Base-by-base conservation (phyloP, 2,888 invertebrate genomes). In the Drosophila siamana region DNA sequence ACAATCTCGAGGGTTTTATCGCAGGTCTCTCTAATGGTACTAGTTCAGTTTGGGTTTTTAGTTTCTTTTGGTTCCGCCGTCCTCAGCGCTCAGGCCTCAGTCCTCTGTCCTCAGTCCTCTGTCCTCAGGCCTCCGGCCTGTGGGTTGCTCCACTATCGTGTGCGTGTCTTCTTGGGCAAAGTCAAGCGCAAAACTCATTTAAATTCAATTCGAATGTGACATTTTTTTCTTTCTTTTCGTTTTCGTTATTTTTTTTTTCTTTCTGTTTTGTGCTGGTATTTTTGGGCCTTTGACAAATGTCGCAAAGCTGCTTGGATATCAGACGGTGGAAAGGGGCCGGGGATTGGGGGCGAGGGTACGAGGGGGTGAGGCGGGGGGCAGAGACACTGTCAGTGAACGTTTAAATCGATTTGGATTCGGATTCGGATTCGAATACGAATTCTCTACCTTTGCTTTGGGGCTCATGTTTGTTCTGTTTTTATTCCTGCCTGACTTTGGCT, bases 161-260 rank as follows among this genome's bases (percentile, higher is more conserved):
- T 46, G 50, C 54, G 43, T 69, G 81, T 52, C 54, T 60, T 54
- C 44, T 11, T 24, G 33, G 55, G 52, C 59, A 65, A 46, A 59
- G 78, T 50, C 57, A 40, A 73, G 68, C 69, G 67, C 57, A 66
- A 85, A 79, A 77, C 84, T 86, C 80, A 86, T 89, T 88, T 88
- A 73, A 84, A 90, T 90, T 89, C 88, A 84, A 80, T 84, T 83
- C 74, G 80, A 89, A 86, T 86, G 80, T 86, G 78, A 74, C 68
- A 80, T 83, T 85, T 76, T 72, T 80, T 69, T 69, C 48, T 56
- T 61, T 52, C 54, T 41, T 50, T 43, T 38, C 36, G 36, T 38
- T 38, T 38, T 38, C 36, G 36, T 57, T 51, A 48, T 43, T 56
- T 48, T 52, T 19, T 59, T 57, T 50, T 40, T 36, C 24, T 72